Conservation (phyloP, 2,113 vertebrate genomes). For the Gymnogyps californianus region DNA sequence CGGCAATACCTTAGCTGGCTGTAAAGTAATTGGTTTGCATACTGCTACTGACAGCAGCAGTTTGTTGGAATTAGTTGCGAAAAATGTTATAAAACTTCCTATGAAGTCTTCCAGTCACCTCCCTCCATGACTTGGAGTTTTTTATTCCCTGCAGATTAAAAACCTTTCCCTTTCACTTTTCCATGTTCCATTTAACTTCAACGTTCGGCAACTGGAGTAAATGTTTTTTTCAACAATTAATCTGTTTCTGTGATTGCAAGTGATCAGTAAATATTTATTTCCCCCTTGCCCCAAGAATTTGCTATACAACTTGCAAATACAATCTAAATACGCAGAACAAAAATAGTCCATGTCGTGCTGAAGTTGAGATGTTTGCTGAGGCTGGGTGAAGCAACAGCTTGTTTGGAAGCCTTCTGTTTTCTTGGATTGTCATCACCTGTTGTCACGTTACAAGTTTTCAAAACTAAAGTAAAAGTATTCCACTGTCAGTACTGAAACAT, state of each 20-base stretch:
- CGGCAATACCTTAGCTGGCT: background rate
- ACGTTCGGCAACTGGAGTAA: rapidly evolving
- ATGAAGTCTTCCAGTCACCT: background rate
- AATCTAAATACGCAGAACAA: background rate
- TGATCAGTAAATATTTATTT: background rate
- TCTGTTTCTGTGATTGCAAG: background rate
- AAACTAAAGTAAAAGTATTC: background rate
- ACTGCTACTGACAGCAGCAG: background rate
- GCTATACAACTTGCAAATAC: background rate
- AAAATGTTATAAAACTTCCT: background rate
- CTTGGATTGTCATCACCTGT: background rate
- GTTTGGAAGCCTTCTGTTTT: background rate
- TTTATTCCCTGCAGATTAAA: background rate
- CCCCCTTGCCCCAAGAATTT: background rate
- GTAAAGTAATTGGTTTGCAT: background rate
- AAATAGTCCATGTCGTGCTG: background rate
- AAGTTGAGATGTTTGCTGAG: background rate
- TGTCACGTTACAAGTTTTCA: background rate
- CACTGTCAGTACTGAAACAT: background rate
- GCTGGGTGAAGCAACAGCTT: background rate
- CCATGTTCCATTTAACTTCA: background rate
- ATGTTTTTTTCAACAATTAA: background rate
- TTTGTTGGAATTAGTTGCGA: background rate
- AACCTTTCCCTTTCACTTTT: background rate
- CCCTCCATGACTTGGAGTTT: background rate